Evolutionary conservation across 1,140 invertebrate species (phyloP).

Genomic region (Trichonephila clavipes): DNA sequence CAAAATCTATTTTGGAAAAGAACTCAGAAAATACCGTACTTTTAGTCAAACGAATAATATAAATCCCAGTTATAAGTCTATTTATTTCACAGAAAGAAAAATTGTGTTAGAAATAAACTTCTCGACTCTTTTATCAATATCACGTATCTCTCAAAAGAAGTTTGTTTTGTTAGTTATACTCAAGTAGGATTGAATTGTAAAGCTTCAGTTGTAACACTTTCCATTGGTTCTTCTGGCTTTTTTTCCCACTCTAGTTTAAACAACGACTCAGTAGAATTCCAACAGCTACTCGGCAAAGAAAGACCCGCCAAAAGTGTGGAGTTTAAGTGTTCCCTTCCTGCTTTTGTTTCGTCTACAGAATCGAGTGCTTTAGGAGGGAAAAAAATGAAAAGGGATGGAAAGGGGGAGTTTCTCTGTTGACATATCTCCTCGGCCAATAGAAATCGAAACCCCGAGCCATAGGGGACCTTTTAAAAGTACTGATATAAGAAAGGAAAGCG

Average conservation of each 20-base stretch:
- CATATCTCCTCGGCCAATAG: slow-evolving; percentile 73
- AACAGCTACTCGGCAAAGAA: slow-evolving; percentile 22
- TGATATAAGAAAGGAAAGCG: slow-evolving; percentile 58
- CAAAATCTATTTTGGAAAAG: neutral
- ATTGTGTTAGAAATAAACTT: neutral
- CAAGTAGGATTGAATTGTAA: slow-evolving; percentile 16
- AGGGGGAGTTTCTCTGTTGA: slow-evolving; percentile 57
- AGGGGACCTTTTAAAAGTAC: slow-evolving; percentile 71
- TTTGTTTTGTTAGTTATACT: slow-evolving; percentile 32
- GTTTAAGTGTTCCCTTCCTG: slow-evolving; percentile 69
- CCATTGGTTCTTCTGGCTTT: neutral
- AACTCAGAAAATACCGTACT: neutral
- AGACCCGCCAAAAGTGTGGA: slow-evolving; percentile 11
- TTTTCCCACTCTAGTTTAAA: slow-evolving; percentile 37
- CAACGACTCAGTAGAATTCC: slow-evolving; percentile 33
- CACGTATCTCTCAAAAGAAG: slow-evolving; percentile 13
- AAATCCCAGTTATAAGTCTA: neutral
- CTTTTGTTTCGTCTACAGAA: slow-evolving; percentile 59
- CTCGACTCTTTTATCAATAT: neutral
- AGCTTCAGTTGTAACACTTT: slow-evolving; percentile 28
- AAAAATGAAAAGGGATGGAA: slow-evolving; percentile 20
- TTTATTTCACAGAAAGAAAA: neutral
- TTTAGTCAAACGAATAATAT: neutral
- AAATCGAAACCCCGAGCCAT: slow-evolving; percentile 67
- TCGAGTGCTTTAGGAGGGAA: neutral